Evolutionary conservation across 1,140 invertebrate genomes (phyloP), one percentile per base, ranked within the genome.

Genomic region (Macrotrachela quadricornifera): DNA sequence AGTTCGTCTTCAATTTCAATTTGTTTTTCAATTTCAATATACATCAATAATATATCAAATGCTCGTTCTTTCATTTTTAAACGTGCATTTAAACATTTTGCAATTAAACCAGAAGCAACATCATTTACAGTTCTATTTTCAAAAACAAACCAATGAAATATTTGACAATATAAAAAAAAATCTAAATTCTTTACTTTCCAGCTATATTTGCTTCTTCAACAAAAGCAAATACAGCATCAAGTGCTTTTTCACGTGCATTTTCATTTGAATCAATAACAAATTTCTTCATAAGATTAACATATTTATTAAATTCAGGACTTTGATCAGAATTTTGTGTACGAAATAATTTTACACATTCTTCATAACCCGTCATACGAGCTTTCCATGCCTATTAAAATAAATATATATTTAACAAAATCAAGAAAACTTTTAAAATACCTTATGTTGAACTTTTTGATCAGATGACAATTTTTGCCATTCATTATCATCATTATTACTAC

Each of bases 261-360:
- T 80, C 87, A 81, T 95, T 94, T 55, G 80, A 86, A 64, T 96
- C 91, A 9, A 77, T 73, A 0, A 94, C 85, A 77, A 95, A 86
- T 68, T 94, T 94, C 64, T 92, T 92, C 39, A 95, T 76, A n/a
- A 92, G 70, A 6, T 82, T 80, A 1, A 83, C 69, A 71, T 81
- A 95, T 68, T 87, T 90, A 54, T 77, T 80, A 77, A 87, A 94
- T 64, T 94, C 87, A 1, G 83, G 78, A 46, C 82, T 82, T 64
- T 92, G 92, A 63, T 91, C 85, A 72, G 92, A 85, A 55, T 65
- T 66, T 15, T 66, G 59, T 10, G 57, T 55, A 46, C 78, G 74
- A 71, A 95, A 91, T 10, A 83, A 71, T 65, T 91, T 91, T 6
- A 79, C 76, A 0, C 85, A 81, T 67, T 91, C 85, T 72, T 94